Evolutionary conservation across 2,888 invertebrate species (phyloP), one percentile per base, ranked within the genome.

Genomic region (Ectemnius continuus): DNA sequence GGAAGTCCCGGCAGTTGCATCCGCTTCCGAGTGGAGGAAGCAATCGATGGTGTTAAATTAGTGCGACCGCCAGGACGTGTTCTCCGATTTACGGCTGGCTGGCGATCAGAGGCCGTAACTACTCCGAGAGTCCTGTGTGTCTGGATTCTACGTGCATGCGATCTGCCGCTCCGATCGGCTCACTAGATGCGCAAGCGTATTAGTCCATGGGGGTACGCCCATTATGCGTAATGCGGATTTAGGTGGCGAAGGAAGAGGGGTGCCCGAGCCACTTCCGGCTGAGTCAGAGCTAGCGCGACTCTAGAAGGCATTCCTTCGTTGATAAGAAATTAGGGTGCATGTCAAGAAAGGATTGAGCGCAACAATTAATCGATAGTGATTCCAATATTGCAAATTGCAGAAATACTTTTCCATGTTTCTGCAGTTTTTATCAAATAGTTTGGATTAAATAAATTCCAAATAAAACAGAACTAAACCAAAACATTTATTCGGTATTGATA

Each of bases 251-350:
- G 76, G 80, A 83, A 83, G 80, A 81, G 77, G 86, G 86, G 86
- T 86, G 87, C 85, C 85, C 83, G 79, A 76, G 73, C 74, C 79
- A 86, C 88, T 88, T 89, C 90, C 90, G 90, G 89, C 68, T 90
- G 90, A 90, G 86, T 90, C 90, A 88, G 84, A 87, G 84, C 62
- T 80, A 77, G 73, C 72, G 77, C 81, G 72, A 78, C 77, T 70
- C 73, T 77, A 64, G 61, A 75, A 77, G 76, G 64, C 61, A 23
- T 23, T 23, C 23, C 23, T 23, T 23, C 1, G 23, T 23, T 23
- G 23, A 23, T 23, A 23, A 23, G 23, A 23, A 23, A 23, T 23
- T 23, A 2, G 23, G 23, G 23, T 23, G 2, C 2, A 23, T 23
- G 23, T 23, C 23, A 23, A 23, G 2, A 23, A 23, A 23, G 23